These are phyloP conservation scores for Propithecus deckenii DNA, from an alignment of 2,797 vertebrate species.

Conservation along the genomic window DNA sequence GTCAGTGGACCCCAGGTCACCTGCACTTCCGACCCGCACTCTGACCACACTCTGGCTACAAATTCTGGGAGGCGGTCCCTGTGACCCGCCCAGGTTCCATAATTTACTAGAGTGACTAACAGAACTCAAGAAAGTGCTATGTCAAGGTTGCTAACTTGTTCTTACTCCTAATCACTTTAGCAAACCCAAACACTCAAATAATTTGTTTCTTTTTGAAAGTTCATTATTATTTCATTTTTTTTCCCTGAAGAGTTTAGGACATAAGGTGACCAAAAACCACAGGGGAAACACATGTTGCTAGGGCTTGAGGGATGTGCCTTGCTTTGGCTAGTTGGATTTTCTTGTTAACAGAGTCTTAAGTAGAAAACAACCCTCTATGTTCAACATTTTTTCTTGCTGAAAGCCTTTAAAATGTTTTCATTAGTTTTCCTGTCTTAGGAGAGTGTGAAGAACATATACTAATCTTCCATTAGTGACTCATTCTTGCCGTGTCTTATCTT, in stretches of 20 bases:
- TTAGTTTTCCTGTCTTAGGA: neutral
- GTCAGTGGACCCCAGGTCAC: rapidly evolving
- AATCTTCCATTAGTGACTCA: neutral
- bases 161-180: neutral
- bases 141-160: neutral
- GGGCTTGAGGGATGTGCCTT: neutral
- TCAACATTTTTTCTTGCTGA: neutral
- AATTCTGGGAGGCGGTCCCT: neutral
- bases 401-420: neutral
- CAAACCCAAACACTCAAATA: neutral
- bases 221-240: neutral
- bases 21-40: neutral
- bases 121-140: neutral
- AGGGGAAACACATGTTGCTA: neutral
- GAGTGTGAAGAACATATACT: neutral
- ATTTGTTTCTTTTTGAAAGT: neutral
- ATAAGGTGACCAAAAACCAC: neutral
- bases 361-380: neutral
- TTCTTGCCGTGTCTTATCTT: neutral
- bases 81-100: neutral
- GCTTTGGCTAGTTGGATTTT: neutral
- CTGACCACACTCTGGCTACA: neutral
- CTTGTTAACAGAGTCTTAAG: neutral
- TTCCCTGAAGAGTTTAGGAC: neutral
- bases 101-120: neutral